Evolutionary conservation across 2,113 vertebrate genomes (phyloP), one percentile per base, ranked within the genome.

Genomic region (Camelus bactrianus): DNA sequence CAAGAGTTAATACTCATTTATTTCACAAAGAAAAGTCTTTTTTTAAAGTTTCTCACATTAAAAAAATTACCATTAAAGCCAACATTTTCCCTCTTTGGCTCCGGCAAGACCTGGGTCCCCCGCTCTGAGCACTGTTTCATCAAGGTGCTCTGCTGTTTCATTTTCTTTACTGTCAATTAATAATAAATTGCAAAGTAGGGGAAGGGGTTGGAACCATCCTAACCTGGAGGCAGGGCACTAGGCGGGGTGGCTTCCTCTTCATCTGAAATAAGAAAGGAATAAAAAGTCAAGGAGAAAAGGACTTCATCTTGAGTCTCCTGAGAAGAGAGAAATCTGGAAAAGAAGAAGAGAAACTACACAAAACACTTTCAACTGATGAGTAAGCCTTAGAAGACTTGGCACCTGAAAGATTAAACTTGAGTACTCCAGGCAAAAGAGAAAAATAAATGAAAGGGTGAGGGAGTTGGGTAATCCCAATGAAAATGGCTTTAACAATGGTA

Each of bases 261-360:
- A 98, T 99, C 99, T 99, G 99, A 95, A 98, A 98, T 98, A 98
- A 99, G 98, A 99, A 97, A 99, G 96, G 98, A 98, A 97, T 75
- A 82, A 94, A 97, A 97, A 98, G 98, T 97, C 98, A 97, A 98
- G 96, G 96, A 98, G 97, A 90, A 95, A 86, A 98, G 91, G 96
- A 84, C 94, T 98, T 96, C 95, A 58, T 19, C 83, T 46, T 35
- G 38, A 52, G 75, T 86, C 89, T 95, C 98, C 98, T 96, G 97
- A 95, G 96, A 97, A 98, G 20, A 76, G 86, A 97, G 92, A 97
- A 95, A 97, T 97, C 98, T 99, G 98, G 58, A 98, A 98, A 97
- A 98, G 97, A 98, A 96, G 83, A 94, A 94, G 62, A 96, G 93
- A 97, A 95, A 95, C 88, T 28, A 76, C 80, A 98, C 97, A 97